Evolutionary conservation across 1,140 invertebrate species (phyloP), one percentile per base, ranked within the genome.

Genomic region (Archegozetes longisetosus): DNA sequence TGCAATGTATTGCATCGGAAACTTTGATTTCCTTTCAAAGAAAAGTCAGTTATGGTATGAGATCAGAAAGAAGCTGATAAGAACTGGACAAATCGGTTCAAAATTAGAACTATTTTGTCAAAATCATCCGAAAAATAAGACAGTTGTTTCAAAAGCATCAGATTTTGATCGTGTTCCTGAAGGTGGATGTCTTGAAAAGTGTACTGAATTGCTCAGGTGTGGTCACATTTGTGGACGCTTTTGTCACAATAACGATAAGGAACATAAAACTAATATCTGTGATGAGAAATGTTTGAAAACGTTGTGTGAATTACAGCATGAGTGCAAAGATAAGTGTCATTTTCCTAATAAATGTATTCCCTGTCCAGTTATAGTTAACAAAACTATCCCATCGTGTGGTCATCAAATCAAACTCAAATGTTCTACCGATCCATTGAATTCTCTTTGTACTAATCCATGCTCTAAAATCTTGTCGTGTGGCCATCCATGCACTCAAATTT

Each of bases 1-100:
- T 72, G 88, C 83, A 64, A 65, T 82, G 47, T 83, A 74, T 66
- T 72, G 79, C 14, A 75, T 82, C 62, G 81, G 85, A 26, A 86
- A 88, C 70, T 80, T 86, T 65, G 67, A 76, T 40, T 40, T 40
- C 17, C 17, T 40, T 6, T 6, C 32, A 6, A 40, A 40, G 17
- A 40, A 40, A 6, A 40, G 32, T 17, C 6, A 40, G 6, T 40
- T 40, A 17, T 40, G 32, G 32, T 9, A 40, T 9, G 6, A 40
- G 17, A 40, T 40, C 6, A 17, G 32, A 17, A 17, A 40, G 6
- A 6, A 40, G 6, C 17, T 40, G 17, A 9, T 17, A 40, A 40
- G 6, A 9, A 17, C 6, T 40, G 17, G 17, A 40, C 17, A 6
- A 40, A 40, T 40, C 17, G 32, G 32, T 40, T 9, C 32, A 40